Percentiles rank a stretch among this genome's conserved stretches.
phyloP scores from a whole-genome alignment of 2,113 vertebrate genomes.

The Pseudorasbora parva region DNA sequence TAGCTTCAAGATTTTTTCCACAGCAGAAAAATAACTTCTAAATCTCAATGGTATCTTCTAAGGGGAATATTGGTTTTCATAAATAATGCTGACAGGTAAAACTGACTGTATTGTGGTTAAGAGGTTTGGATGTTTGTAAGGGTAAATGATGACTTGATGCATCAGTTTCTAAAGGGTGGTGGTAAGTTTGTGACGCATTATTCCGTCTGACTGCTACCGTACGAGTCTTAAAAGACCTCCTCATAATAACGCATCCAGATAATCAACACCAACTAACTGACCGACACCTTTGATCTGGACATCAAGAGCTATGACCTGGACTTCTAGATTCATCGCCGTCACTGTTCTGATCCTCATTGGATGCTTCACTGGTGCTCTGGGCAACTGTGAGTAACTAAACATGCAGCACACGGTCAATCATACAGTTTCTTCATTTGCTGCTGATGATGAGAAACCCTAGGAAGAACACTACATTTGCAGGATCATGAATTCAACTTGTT shows the following conservation, averaged over 20 bases:
- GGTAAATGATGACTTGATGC: neutral
- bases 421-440: neutral
- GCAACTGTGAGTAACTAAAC: conserved; percentile 49
- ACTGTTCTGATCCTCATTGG: conserved; percentile 45
- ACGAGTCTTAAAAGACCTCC: conserved; percentile 34
- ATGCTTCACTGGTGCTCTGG: conserved; percentile 26
- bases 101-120: neutral
- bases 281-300: conserved; percentile 7
- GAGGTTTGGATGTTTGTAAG: conserved; percentile 42
- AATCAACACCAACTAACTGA: neutral
- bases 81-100: conserved; percentile 40
- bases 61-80: neutral
- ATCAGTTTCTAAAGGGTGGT: neutral
- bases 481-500: neutral
- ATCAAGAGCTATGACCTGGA: conserved; percentile 9
- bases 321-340: neutral
- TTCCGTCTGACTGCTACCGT: neutral
- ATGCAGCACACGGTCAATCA: neutral
- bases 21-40: neutral
- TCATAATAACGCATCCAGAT: neutral
- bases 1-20: neutral
- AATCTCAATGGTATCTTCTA: neutral
- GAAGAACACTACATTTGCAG: neutral
- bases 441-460: neutral
- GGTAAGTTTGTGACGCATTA: conserved; percentile 31